Evolutionary conservation across 2,888 invertebrate genomes (phyloP), one percentile per base, ranked within the genome.

Genomic region (Neelides folsomi): DNA sequence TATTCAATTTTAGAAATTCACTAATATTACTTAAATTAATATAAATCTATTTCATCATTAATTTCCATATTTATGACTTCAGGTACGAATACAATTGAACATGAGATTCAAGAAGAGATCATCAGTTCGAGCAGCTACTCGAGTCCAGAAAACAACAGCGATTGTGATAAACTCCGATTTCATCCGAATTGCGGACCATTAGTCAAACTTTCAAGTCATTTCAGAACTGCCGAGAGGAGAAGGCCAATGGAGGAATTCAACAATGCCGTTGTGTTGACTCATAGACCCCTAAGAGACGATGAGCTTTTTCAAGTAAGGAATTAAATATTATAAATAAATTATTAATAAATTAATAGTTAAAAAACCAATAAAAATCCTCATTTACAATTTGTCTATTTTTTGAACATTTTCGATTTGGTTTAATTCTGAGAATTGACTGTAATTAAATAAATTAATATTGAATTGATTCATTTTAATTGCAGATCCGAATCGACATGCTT

Each of bases 401-500:
- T n/a, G n/a, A n/a, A n/a, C n/a, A n/a, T n/a, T n/a, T n/a, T n/a
- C n/a, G n/a, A n/a, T n/a, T n/a, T n/a, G n/a, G n/a, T n/a, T n/a
- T n/a, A n/a, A n/a, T n/a, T n/a, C n/a, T n/a, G n/a, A n/a, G n/a
- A n/a, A n/a, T n/a, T n/a, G n/a, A n/a, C n/a, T n/a, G n/a, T n/a
- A n/a, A n/a, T 27, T 27, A 5, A 27, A 27, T 7, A 5, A 27
- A 27, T 27, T 27, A 7, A 27, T 27, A 27, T 3, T 27, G 27
- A 27, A 12, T 15, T 50, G 15, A 34, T 15, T 27, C 42, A 48
- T 8, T 42, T 36, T 59, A 64, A 55, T 57, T 67, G 7, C 65
- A 79, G 78, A 92, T 94, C 68, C 79, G 89, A 50, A 89, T 95
- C 60, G 93, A 94, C 67, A 79, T 83, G 65, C 76, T 95, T 58